Evolutionary conservation across 2,113 vertebrate species (phyloP).

Genomic region (Ia io): DNA sequence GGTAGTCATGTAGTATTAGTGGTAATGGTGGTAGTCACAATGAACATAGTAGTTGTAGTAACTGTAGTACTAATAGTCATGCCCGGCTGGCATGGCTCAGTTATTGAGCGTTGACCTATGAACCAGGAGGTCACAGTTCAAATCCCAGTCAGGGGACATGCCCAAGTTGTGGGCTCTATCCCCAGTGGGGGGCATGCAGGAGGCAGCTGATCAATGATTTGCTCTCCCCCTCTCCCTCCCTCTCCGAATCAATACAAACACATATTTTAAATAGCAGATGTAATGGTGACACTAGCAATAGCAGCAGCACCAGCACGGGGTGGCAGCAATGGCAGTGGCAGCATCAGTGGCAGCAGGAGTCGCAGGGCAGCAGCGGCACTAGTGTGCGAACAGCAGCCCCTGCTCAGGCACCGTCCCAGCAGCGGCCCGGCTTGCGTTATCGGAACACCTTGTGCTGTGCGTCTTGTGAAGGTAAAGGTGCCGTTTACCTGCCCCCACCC

Average conservation of each 20-base stretch:
- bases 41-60: rapidly evolving
- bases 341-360: too few relatives aligned
- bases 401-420: rapidly evolving
- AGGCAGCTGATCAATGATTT: too few relatives aligned
- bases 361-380: rapidly evolving
- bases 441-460: rapidly evolving
- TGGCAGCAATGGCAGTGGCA: rapidly evolving
- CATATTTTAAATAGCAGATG: rapidly evolving
- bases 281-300: not conserved
- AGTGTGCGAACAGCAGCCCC: too few relatives aligned
- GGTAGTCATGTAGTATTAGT: rapidly evolving
- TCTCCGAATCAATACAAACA: too few relatives aligned
- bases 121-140: too few relatives aligned
- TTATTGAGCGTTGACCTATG: too few relatives aligned
- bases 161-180: too few relatives aligned
- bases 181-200: too few relatives aligned
- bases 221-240: too few relatives aligned
- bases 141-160: too few relatives aligned
- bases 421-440: rapidly evolving
- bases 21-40: rapidly evolving
- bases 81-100: too few relatives aligned
- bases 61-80: rapidly evolving
- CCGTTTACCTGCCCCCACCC: too few relatives aligned
- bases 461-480: rapidly evolving
- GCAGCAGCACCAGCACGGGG: rapidly evolving